Evolutionary conservation across 2,888 invertebrate genomes (phyloP).

Genomic region (Syritta pipiens): DNA sequence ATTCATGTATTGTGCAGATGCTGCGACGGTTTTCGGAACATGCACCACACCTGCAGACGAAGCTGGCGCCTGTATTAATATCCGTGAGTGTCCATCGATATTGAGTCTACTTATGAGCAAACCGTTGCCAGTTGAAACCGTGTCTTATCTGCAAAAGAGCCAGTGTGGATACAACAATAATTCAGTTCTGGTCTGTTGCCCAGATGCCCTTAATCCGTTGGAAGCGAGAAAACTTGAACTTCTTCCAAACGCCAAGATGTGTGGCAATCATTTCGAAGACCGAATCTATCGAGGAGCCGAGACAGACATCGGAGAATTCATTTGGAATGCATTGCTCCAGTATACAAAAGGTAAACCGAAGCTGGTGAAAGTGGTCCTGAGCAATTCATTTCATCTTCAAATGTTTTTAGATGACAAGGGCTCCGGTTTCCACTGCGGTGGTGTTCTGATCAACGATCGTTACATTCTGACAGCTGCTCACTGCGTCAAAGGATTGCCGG

Average conservation of each 20-base stretch:
- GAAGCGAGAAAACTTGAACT: too few relatives aligned
- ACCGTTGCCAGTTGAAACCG: too few relatives aligned
- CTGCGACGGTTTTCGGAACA: too few relatives aligned
- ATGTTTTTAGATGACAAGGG: constrained; percentile 70
- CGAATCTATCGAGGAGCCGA: constrained; percentile 83
- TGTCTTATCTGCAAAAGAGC: too few relatives aligned
- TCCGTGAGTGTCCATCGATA: too few relatives aligned
- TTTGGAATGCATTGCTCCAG: constrained; percentile 80
- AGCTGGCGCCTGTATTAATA: too few relatives aligned
- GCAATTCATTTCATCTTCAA: background rate
- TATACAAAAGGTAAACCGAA: constrained; percentile 78
- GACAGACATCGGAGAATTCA: constrained; percentile 84
- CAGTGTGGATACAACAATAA: too few relatives aligned
- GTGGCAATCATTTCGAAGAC: constrained; percentile 81
- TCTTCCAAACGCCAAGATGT: constrained; percentile 74
- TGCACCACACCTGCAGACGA: too few relatives aligned
- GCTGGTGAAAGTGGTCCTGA: background rate
- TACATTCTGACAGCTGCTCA: constrained; percentile 89
- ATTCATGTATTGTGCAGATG: too few relatives aligned
- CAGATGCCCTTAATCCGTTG: too few relatives aligned
- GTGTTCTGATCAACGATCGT: constrained; percentile 83
- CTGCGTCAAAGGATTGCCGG: constrained; percentile 85
- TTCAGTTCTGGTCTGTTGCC: too few relatives aligned
- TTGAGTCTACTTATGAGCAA: too few relatives aligned
- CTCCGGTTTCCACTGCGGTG: constrained; percentile 85